Percentiles rank a stretch among this genome's conserved stretches.
These are phyloP conservation scores for Falco novaeseelandiae DNA, from an alignment of 2,797 vertebrate species.

Conservation along the genomic window DNA sequence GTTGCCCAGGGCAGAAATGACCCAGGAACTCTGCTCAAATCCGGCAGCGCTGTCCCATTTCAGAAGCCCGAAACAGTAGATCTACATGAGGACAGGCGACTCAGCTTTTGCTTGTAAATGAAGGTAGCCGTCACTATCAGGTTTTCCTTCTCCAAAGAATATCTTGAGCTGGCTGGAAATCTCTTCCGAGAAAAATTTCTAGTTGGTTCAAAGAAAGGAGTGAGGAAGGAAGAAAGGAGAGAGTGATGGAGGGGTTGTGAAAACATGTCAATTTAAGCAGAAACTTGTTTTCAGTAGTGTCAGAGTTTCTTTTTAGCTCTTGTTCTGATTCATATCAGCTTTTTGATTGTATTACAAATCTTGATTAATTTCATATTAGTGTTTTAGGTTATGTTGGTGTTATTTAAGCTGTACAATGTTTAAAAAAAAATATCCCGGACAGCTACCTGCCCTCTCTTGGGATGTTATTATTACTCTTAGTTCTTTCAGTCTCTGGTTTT, in stretches of 20 bases:
- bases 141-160: not conserved
- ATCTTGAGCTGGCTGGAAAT: not conserved
- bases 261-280: slow-evolving; percentile 46
- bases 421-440: not conserved
- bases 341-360: slow-evolving; percentile 36
- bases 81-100: not conserved
- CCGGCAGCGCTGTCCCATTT: not conserved
- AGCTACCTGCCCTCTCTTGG: slow-evolving; percentile 9
- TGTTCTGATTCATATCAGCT: slow-evolving; percentile 56
- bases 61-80: not conserved
- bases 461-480: not conserved
- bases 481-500: not conserved
- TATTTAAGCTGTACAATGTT: slow-evolving; percentile 22
- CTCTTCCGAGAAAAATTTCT: not conserved
- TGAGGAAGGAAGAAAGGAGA: not conserved
- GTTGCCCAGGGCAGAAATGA: not conserved
- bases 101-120: not conserved
- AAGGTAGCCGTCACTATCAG: not conserved
- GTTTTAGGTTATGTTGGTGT: slow-evolving; percentile 11
- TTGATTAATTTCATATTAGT: slow-evolving; percentile 25
- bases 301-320: slow-evolving; percentile 15
- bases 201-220: not conserved
- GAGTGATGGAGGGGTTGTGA: slow-evolving; percentile 11
- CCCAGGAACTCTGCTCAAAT: not conserved
- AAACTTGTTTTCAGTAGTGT: slow-evolving; percentile 25